Conservation (phyloP, 2,888 invertebrate species). For the Pseudococcus viburni region DNA sequence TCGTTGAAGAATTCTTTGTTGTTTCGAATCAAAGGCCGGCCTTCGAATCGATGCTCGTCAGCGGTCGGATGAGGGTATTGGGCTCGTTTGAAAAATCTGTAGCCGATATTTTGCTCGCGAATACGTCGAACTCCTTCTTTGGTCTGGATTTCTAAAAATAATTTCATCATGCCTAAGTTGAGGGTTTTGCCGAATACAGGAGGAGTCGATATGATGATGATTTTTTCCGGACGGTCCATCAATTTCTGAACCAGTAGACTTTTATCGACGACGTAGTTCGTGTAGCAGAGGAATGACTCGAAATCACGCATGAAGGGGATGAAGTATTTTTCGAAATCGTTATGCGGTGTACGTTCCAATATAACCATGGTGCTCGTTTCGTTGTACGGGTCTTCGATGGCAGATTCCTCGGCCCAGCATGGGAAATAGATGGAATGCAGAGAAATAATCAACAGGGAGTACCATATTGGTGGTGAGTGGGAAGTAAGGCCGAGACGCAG, state of each 20-base stretch:
- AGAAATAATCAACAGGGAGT: too few species aligned
- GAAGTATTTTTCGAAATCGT: slow-evolving; percentile 7
- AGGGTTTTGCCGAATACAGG: slow-evolving; percentile 23
- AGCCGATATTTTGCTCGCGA: slow-evolving; percentile 6
- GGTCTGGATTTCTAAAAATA: slow-evolving; percentile 2
- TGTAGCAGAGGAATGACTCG: not conserved
- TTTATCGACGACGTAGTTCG: slow-evolving; percentile 47
- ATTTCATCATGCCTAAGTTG: slow-evolving; percentile 4
- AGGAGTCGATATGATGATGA: not conserved
- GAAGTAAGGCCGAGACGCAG: too few species aligned
- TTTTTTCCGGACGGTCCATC: not conserved
- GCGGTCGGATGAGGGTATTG: slow-evolving; percentile 19
- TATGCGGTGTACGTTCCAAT: not conserved
- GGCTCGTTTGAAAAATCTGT: slow-evolving; percentile 1
- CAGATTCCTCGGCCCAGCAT: too few species aligned
- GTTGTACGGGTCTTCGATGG: not conserved
- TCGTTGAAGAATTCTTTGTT: not conserved
- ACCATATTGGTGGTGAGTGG: too few species aligned
- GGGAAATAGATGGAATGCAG: too few species aligned
- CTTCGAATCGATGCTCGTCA: not conserved
- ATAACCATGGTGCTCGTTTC: not conserved
- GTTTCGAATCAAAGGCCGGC: not conserved
- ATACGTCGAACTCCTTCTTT: slow-evolving; percentile 2
- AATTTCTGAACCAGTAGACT: not conserved
- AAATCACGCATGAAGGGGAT: slow-evolving; percentile 11